Evolutionary conservation across 2,797 vertebrate species (phyloP), one percentile per base, ranked within the genome.

Genomic region (Nannoperca australis): DNA sequence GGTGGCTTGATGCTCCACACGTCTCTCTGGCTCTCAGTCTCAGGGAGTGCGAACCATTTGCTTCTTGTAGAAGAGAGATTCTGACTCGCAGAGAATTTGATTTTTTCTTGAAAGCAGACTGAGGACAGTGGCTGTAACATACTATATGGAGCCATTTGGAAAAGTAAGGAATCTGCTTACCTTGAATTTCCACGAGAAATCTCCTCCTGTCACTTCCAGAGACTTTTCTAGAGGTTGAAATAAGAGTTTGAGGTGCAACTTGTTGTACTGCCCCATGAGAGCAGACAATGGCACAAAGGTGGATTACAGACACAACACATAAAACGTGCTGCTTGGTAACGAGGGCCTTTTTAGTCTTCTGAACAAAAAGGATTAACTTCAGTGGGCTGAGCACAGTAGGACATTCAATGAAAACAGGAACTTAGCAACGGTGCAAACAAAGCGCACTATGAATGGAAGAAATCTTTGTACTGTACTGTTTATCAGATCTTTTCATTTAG

Each of bases 291-390:
- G 36, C 18, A 78, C 45, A 32, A 59, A 13, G 0, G 1, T 0
- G 18, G 38, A 71, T 40, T 54, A 50, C 74, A 84, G 73, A 63
- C 76, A 63, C 78, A 59, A 66, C 71, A 72, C 42, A 76, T 88
- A 77, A 84, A 87, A 85, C 61, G 58, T 53, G 83, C 85, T 91
- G 89, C 89, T 83, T 87, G 82, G 93, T 89, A 82, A 93, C 91
- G 1, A 61, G 61, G 2, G 15, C 12, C 78, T 78, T 85, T 59
- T 85, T 59, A 76, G 76, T 49, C 22, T 14, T 71, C 60, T 74
- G 66, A 64, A 78, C 85, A 84, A 78, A 66, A 71, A 84, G 66
- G 90, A 75, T 79, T 27, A 80, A 70, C 44, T 53, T 7, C 22
- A 67, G 51, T 60, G 56, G 74, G 54, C 62, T 69, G 79, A 85